phyloP scores from a whole-genome alignment of 2,797 vertebrate species.

The Falco concolor region DNA sequence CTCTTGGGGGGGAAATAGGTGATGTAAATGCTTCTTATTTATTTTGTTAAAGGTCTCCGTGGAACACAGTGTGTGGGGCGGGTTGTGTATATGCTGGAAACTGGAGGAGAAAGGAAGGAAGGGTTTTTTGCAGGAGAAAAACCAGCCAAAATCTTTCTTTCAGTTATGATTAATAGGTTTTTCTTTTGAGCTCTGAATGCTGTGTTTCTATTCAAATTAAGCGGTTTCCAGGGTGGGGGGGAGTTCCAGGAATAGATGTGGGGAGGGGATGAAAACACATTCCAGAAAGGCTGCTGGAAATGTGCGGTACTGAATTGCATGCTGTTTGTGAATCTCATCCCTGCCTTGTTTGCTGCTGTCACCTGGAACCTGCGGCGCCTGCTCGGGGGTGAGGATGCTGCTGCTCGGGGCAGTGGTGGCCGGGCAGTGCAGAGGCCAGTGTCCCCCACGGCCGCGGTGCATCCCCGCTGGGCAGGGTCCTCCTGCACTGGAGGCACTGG shows the following conservation, averaged over 20 bases:
- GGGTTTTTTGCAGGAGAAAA: neutral
- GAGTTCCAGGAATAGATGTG: slow-evolving; percentile 38
- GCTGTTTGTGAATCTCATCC: neutral
- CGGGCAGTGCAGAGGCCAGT: neutral
- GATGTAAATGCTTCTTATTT: neutral
- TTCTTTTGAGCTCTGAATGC: slow-evolving; percentile 6
- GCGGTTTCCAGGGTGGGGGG: neutral
- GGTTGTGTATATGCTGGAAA: neutral
- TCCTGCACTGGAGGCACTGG: neutral
- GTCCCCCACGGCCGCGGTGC: neutral
- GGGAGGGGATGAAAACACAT: neutral
- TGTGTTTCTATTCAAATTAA: slow-evolving; percentile 39
- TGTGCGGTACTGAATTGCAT: accelerated
- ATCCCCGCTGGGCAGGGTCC: neutral
- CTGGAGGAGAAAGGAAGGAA: neutral
- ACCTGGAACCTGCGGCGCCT: neutral
- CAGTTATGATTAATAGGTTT: slow-evolving; percentile 18
- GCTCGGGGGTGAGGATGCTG: neutral
- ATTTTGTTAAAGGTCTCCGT: neutral
- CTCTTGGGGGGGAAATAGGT: slow-evolving; percentile 17
- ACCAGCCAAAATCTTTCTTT: slow-evolving; percentile 1
- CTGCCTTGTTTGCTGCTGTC: neutral
- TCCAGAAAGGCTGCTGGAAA: neutral
- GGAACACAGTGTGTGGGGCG: neutral
- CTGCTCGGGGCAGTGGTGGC: too few relatives aligned